Evolutionary conservation across 2,888 invertebrate species (phyloP), one percentile per base, ranked within the genome.

Genomic region (Spisula subtruncata): DNA sequence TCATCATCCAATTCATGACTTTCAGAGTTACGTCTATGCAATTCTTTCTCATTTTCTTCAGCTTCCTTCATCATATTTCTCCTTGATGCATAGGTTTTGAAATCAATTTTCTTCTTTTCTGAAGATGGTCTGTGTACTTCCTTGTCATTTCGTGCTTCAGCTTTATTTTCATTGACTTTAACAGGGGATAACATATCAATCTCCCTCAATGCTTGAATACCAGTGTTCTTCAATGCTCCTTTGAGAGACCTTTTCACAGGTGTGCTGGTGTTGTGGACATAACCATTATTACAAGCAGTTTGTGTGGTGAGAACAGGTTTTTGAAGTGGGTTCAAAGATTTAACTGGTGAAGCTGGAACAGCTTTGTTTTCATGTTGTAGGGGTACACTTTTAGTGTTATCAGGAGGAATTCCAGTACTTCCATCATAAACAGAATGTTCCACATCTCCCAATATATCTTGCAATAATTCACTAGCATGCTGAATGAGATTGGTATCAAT

Each of bases 21-120:
- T 18, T 82, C 81, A 86, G 29, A 60, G 29, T 54, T n/a, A 18
- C 29, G 4, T 10, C 51, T 81, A 32, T 51, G 25, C 10, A 81
- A 20, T 12, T 51, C 81, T 51, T 81, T 81, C n/a, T 75, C 79
- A 16, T 85, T 81, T 81, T 81, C 81, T 51, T 81, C 48, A 16
- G 14, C 5, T 25, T 81, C 81, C 35, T 80, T 41, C 35, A 80
- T 85, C 80, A 85, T 56, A 12, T 35, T 56, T 56, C 80, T 85
- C 46, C 85, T 79, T 35, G 35, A 54, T 35, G 80, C 80, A 80
- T 85, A 85, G 29, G 85, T 85, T 80, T 85, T 79, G 20, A 85
- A 85, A 56, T 85, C 85, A 80, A 85, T 85, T 80, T 85, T 85
- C 80, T 85, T 85, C 32, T 85, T 85, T 41, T 35, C 56, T 32